Evolutionary conservation across 2,888 invertebrate genomes (phyloP).

Genomic region (Euclidia mi): DNA sequence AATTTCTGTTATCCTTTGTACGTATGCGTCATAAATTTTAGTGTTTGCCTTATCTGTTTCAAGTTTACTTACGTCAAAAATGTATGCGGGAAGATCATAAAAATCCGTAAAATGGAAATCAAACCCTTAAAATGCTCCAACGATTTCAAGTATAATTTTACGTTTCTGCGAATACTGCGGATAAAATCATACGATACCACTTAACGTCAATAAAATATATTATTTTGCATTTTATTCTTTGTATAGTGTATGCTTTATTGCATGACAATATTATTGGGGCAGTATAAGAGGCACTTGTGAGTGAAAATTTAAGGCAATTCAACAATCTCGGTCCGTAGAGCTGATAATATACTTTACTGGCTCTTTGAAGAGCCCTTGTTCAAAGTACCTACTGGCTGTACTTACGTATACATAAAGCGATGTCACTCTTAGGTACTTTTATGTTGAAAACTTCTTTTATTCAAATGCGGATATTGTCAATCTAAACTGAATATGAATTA

Average conservation of each 20-base stretch:
- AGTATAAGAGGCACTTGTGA: constrained; percentile 60
- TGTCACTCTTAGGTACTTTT: constrained; percentile 51
- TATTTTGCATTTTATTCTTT: constrained; percentile 39
- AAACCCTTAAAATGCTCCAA: too few relatives aligned
- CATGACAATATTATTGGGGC: constrained; percentile 61
- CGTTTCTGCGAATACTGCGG: neutral
- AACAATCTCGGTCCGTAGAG: constrained; percentile 65
- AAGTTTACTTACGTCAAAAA: neutral
- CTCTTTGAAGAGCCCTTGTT: constrained; percentile 61
- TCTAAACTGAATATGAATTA: constrained; percentile 45
- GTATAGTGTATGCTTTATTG: constrained; percentile 59
- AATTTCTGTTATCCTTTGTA: constrained; percentile 47
- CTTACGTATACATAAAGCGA: constrained; percentile 42
- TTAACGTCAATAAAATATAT: constrained; percentile 18
- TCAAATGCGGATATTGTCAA: constrained; percentile 44
- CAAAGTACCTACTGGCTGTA: constrained; percentile 41
- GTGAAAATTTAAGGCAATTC: constrained; percentile 74
- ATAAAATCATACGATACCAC: constrained; percentile 11
- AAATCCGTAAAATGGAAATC: too few relatives aligned
- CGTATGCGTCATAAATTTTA: constrained; percentile 5
- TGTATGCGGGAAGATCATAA: neutral
- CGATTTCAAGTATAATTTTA: too few relatives aligned
- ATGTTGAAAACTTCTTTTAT: constrained; percentile 40
- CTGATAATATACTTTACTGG: constrained; percentile 66
- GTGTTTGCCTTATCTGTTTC: neutral